Base-by-base conservation (phyloP, 2,888 invertebrate species). In the Petrophora chlorosata region DNA sequence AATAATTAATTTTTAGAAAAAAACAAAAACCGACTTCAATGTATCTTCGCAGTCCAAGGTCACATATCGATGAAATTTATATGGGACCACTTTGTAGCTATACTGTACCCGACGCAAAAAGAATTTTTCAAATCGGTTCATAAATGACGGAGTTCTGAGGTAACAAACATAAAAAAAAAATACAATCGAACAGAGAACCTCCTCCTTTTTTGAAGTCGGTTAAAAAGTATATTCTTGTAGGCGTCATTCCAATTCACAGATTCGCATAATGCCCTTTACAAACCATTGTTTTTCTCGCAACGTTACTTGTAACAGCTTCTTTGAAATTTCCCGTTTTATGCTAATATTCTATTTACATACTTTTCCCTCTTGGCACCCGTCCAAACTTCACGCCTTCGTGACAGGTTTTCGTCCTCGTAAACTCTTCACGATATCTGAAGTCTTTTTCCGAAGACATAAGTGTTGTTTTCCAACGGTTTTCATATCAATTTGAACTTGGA, bases 291-390 rank as follows among this genome's bases (percentile, higher is more conserved):
- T 39, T 29, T 40, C 40, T 32, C 32, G 32, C 25, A 41, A 32
- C 8, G 32, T 14, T 10, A 41, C 23, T 41, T 32, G 25, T 25
- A 41, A 29, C 29, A 32, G 22, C 12, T 32, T 12, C 25, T 33
- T 33, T 16, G 19, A 26, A 33, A 33, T 14, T 38, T 26, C 10
- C 15, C 17, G 33, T 26, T 33, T 33, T 45, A 33, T 45, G 26
- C 33, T 25, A 28, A 39, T 39, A 16, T 23, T 8, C 16, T 38
- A 39, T 34, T 45, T 45, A 39, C 45, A 39, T 39, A 39, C 33
- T 14, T 49, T 34, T 32, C 22, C 16, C 26, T 4, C 34, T 33
- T 48, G 49, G 39, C 38, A 17, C 16, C 17, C 28, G 26, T 43
- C 43, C 43, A 49, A 49, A 49, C 16, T 34, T 14, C 30, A 35